A percentile compares a stretch with the other conserved stretches of the same genome.
Conservation (phyloP, 2,113 vertebrate genomes). For the Scatophagus argus region DNA sequence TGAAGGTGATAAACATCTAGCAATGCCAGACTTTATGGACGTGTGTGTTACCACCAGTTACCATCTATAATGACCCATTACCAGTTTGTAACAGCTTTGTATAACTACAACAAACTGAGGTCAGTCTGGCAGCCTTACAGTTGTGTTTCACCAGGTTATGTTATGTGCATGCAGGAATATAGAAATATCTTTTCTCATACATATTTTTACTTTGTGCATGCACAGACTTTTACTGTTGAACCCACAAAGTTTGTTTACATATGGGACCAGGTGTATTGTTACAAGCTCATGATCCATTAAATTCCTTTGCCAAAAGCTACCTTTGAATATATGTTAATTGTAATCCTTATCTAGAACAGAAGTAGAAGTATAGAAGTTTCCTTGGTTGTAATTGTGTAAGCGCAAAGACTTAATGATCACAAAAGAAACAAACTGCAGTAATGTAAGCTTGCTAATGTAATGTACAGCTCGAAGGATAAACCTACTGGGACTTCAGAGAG, state of each 20-base stretch:
- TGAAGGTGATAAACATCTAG: not conserved
- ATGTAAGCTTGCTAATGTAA: too few species aligned
- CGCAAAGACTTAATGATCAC: slow-evolving; percentile 21
- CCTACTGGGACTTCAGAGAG: not conserved
- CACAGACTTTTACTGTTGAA: slow-evolving; percentile 7
- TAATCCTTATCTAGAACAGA: not conserved
- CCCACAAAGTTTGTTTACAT: slow-evolving; percentile 14
- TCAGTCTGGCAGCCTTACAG: not conserved
- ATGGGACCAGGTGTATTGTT: slow-evolving; percentile 21
- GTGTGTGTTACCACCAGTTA: not conserved
- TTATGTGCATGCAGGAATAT: slow-evolving; percentile 5
- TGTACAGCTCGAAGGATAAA: not conserved
- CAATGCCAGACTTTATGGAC: not conserved
- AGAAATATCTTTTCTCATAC: slow-evolving; percentile 24
- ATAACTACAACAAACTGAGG: slow-evolving; percentile 8
- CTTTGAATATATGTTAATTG: not conserved
- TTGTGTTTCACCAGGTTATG: too few species aligned
- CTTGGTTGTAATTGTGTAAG: not conserved
- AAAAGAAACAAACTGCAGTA: slow-evolving; percentile 6
- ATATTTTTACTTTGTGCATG: slow-evolving; percentile 25
- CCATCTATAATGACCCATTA: too few species aligned
- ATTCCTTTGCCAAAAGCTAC: slow-evolving; percentile 12
- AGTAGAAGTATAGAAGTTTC: not conserved
- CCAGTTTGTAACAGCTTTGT: not conserved
- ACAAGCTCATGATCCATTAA: slow-evolving; percentile 26